phyloP scores from a whole-genome alignment of 2,797 vertebrate genomes.

The Sphenopsis melanotis region DNA sequence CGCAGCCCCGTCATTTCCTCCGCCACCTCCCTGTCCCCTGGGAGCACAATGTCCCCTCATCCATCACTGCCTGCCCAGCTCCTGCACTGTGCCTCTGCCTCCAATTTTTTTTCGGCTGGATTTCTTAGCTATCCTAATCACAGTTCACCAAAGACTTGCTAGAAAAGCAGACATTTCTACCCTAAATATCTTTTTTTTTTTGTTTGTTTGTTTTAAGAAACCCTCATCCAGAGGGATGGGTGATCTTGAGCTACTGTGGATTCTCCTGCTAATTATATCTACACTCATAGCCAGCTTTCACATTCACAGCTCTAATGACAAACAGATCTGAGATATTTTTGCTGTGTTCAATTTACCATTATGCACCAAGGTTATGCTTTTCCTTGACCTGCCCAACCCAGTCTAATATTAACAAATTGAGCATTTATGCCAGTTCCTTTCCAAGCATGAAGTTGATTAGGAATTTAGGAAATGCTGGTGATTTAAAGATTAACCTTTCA shows the following conservation, averaged over 20 bases:
- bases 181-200: not conserved
- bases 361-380: slow-evolving; percentile 8
- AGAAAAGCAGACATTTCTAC: not conserved
- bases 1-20: not conserved
- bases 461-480: slow-evolving; percentile 32
- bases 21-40: not conserved
- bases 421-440: not conserved
- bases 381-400: slow-evolving; percentile 1
- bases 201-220: not conserved
- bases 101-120: accelerated
- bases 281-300: not conserved
- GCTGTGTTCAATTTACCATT: not conserved
- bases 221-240: not conserved
- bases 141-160: not conserved
- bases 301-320: not conserved
- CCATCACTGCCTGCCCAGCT: not conserved
- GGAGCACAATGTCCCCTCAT: not conserved
- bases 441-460: slow-evolving; percentile 19
- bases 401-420: slow-evolving; percentile 36
- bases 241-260: not conserved
- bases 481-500: slow-evolving; percentile 64
- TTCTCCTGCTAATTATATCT: not conserved
- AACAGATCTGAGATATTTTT: not conserved
- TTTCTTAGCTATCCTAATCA: not conserved
- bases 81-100: not conserved